phyloP scores from a whole-genome alignment of 2,888 invertebrate species.

The Andrena fulva region DNA sequence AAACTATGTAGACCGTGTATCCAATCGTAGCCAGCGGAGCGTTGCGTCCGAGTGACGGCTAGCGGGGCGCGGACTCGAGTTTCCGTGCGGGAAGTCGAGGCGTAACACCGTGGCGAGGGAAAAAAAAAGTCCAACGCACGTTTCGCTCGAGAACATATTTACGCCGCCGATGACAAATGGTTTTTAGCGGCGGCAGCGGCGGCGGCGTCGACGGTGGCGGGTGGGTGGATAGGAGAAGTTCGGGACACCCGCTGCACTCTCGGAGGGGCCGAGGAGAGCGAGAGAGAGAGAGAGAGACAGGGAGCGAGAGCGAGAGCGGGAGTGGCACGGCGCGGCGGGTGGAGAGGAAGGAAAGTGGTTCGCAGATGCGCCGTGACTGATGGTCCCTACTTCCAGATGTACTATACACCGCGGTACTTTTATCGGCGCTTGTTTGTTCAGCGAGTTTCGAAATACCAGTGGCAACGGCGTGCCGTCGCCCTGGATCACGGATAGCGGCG shows the following conservation, averaged over 20 bases:
- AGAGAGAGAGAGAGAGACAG: conserved; percentile 34
- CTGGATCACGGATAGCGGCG: conserved; percentile 62
- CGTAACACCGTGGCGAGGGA: conserved; percentile 17
- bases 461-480: conserved; percentile 70
- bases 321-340: conserved; percentile 37
- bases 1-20: too few species aligned
- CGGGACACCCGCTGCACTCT: conserved; percentile 67
- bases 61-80: conserved; percentile 26
- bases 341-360: conserved; percentile 71
- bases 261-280: conserved; percentile 23
- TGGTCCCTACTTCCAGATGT: conserved; percentile 84
- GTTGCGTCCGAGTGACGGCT: conserved; percentile 8
- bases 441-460: conserved; percentile 76
- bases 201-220: not conserved
- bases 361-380: conserved; percentile 85
- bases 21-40: not conserved
- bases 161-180: conserved; percentile 83
- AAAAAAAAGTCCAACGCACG: conserved; percentile 66
- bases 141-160: conserved; percentile 78
- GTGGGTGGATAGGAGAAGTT: conserved; percentile 61
- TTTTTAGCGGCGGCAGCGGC: conserved; percentile 71
- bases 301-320: conserved; percentile 14
- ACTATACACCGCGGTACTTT: conserved; percentile 81
- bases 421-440: conserved; percentile 84
- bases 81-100: conserved; percentile 30